Evolutionary conservation across 2,113 vertebrate genomes (phyloP).

Genomic region (Mixornis gularis): DNA sequence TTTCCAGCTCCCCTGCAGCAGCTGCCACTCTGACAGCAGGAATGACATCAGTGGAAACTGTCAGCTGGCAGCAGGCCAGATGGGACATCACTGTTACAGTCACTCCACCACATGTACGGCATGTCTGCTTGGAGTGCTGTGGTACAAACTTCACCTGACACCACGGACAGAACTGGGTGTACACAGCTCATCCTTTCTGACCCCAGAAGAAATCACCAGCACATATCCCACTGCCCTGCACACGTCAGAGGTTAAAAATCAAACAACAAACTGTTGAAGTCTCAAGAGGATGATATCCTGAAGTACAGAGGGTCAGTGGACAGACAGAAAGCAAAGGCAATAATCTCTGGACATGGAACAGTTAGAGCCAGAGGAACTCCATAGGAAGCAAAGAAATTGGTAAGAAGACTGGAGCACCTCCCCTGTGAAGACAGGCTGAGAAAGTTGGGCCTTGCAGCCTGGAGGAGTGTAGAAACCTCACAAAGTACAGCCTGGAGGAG

Average conservation of each 20-base stretch:
- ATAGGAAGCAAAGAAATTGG: neutral
- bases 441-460: neutral
- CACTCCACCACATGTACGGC: fast-evolving
- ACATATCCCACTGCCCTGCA: neutral
- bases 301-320: neutral
- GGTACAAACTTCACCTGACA: neutral
- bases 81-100: neutral
- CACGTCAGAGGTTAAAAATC: neutral
- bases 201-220: neutral
- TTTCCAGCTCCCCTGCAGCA: neutral
- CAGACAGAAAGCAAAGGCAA: neutral
- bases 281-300: neutral
- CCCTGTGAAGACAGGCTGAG: neutral
- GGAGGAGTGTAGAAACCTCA: neutral
- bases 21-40: neutral
- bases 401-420: neutral
- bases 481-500: neutral
- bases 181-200: neutral
- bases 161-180: neutral
- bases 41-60: neutral
- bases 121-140: fast-evolving
- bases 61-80: neutral
- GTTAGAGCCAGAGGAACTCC: neutral
- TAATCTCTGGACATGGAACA: neutral
- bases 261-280: neutral